Evolutionary conservation across 2,888 invertebrate species (phyloP), one percentile per base, ranked within the genome.

Genomic region (Pseudanteris insignis): DNA sequence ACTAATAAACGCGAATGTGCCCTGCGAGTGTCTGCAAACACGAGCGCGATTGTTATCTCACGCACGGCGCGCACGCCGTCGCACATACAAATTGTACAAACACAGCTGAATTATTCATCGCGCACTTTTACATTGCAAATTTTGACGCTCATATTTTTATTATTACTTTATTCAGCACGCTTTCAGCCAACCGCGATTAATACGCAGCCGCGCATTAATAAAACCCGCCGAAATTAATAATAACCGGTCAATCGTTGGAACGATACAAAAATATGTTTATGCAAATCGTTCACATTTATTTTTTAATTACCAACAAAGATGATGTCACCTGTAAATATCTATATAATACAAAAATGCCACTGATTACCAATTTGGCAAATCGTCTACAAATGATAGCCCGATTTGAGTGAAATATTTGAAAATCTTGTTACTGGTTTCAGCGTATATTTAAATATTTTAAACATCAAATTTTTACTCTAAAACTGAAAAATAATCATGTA

Each of bases 1-100:
- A 72, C 76, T 76, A 76, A 77, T 77, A 77, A 77, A 76, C 74
- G 71, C 69, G 65, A 58, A 59, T 65, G 65, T 61, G 51, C 61
- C 58, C 54, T 47, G 44, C 64, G 66, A 65, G 67, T 69, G 68
- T 68, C 67, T 59, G 68, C 67, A 65, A 68, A 65, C 66, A 66
- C 63, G 59, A 59, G 50, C 38, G 59, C 53, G 58, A 63, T 63
- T 58, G 63, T 63, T 58, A 63, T 54, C 58, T 58, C 54, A 58
- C 43, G 51, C 59, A 51, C 41, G 32, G 46, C 54, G 53, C 59
- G 55, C 44, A 40, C 53, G 57, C 63, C 34, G 38, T 36, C 48
- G 54, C 32, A 63, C 63, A 63, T 59, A 59, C 63, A 58, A 50
- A 54, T 54, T 54, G 48, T 36, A 51, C 63, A 63, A 54, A 57